Evolutionary conservation across 2,113 vertebrate species (phyloP).

Genomic region (Actenoides lindsayi): DNA sequence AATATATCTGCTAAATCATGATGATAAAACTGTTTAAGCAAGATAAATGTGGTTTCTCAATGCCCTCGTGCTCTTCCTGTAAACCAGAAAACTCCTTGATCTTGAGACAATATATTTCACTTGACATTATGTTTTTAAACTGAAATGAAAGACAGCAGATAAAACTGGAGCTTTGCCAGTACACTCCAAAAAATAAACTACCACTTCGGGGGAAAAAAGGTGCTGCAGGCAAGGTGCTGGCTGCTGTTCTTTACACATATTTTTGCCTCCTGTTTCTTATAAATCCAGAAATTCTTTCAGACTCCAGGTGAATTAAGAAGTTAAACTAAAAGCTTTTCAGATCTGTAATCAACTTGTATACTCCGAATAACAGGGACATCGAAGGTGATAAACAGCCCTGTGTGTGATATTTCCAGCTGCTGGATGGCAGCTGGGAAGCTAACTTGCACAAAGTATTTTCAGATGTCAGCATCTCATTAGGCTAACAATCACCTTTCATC

Average conservation of each 20-base stretch:
- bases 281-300: neutral
- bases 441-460: neutral
- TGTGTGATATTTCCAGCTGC: neutral
- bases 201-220: neutral
- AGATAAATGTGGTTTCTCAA: neutral
- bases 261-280: neutral
- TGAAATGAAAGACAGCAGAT: neutral
- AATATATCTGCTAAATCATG: neutral
- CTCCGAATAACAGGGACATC: neutral
- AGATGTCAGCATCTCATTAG: neutral
- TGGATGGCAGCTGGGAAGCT: neutral
- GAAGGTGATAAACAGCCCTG: neutral
- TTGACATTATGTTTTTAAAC: neutral
- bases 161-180: neutral
- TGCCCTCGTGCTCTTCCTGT: neutral
- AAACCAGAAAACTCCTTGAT: neutral
- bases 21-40: neutral
- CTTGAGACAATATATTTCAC: neutral
- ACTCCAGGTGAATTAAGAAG: slow-evolving; percentile 5
- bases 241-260: slow-evolving; percentile 10
- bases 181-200: neutral
- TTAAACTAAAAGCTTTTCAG: slow-evolving; percentile 1
- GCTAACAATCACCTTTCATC: neutral
- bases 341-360: neutral
- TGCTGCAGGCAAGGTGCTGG: slow-evolving; percentile 21